These are phyloP conservation scores for Palythoa grandiflora DNA, from an alignment of 92 coral and sea anemone genomes.

Conservation along the genomic window DNA sequence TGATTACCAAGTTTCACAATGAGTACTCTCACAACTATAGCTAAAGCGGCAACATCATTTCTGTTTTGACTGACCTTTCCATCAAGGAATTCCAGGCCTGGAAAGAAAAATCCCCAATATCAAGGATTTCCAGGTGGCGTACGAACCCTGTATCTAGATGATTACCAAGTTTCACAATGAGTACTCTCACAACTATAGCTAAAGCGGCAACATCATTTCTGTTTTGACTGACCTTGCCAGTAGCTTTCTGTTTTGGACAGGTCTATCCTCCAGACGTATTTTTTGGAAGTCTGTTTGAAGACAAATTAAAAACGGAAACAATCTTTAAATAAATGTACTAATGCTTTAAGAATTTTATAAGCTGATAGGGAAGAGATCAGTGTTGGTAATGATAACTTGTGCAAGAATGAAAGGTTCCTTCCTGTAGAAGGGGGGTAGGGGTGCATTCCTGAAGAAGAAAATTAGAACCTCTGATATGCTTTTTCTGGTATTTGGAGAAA, in stretches of 20 bases:
- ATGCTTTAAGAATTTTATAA: not conserved
- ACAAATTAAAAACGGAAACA: not conserved
- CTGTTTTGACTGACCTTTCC: slow-evolving; percentile 79
- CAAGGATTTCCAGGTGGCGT: no score
- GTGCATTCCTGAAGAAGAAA: no score
- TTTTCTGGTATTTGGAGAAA: no score
- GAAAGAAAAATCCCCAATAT: no score
- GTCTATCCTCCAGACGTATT: slow-evolving; percentile 94
- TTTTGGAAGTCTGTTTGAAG: slow-evolving; percentile 43
- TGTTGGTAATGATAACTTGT: no score
- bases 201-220: not conserved
- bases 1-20: not conserved
- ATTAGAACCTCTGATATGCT: no score
- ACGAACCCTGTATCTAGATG: no score
- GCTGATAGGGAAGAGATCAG: no score
- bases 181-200: not conserved
- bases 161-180: not conserved
- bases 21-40: not conserved
- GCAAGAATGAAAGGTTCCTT: no score
- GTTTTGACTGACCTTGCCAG: slow-evolving; percentile 84
- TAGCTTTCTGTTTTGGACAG: slow-evolving; percentile 90
- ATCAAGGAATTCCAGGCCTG: no score
- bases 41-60: not conserved
- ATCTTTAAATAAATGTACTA: not conserved
- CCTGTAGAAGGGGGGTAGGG: no score